Evolutionary conservation across 2,888 invertebrate species (phyloP).

Genomic region (Watsonalla binaria): DNA sequence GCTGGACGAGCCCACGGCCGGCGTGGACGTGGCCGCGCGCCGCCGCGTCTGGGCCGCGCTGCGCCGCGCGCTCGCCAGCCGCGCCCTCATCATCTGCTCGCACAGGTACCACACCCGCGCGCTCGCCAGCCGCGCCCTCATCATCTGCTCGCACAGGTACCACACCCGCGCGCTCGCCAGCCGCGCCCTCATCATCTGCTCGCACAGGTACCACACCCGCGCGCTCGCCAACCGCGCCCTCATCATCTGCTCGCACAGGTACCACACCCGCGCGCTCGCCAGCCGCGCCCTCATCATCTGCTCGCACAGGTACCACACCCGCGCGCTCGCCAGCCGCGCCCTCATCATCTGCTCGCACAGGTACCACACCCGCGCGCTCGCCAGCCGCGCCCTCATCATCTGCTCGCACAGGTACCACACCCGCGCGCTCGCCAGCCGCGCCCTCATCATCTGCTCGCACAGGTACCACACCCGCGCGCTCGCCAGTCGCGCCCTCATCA

Average conservation of each 20-base stretch:
- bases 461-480: conserved; percentile 54
- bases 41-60: conserved; percentile 82
- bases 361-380: conserved; percentile 38
- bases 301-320: too few relatives aligned
- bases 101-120: conserved; percentile 72
- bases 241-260: too few relatives aligned
- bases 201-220: conserved; percentile 3
- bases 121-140: not conserved
- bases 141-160: not conserved
- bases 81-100: conserved; percentile 83
- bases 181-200: conserved; percentile 3
- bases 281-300: too few relatives aligned
- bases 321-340: too few relatives aligned
- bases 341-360: too few relatives aligned
- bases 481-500: not conserved
- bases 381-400: conserved; percentile 78
- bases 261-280: too few relatives aligned
- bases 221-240: too few relatives aligned
- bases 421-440: conserved; percentile 61
- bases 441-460: conserved; percentile 84
- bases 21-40: conserved; percentile 84
- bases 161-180: not conserved
- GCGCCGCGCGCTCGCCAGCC: conserved; percentile 54
- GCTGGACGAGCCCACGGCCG: conserved; percentile 86
- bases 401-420: conserved; percentile 81